phyloP scores from a whole-genome alignment of 1,140 invertebrate species.

The Stegodyphus mimosarum region DNA sequence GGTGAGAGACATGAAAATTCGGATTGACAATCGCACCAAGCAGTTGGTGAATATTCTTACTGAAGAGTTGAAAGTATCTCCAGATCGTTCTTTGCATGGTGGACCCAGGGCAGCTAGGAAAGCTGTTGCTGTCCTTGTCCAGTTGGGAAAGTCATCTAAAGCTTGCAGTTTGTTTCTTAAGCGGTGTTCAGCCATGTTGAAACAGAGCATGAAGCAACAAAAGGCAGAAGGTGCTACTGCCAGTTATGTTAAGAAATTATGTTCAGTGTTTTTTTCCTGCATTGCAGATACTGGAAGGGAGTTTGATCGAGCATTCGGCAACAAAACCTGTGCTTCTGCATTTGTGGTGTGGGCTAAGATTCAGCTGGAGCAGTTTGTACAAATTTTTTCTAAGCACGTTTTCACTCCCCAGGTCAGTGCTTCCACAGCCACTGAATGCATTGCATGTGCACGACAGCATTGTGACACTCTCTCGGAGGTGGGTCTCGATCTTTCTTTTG shows the following conservation, averaged over 20 bases:
- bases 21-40: conserved; percentile 81
- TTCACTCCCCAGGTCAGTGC: conserved; percentile 90
- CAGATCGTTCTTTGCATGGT: conserved; percentile 91
- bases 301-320: conserved; percentile 83
- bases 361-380: conserved; percentile 84
- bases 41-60: conserved; percentile 86
- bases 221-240: conserved; percentile 89
- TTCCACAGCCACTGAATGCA: conserved; percentile 86
- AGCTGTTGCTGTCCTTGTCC: conserved; percentile 87
- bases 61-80: conserved; percentile 86
- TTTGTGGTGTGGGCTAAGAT: conserved; percentile 91
- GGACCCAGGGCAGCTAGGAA: conserved; percentile 87
- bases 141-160: conserved; percentile 78
- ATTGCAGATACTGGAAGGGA: conserved; percentile 88
- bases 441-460: conserved; percentile 80
- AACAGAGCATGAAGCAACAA: conserved; percentile 84
- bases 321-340: conserved; percentile 72
- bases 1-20: conserved; percentile 63
- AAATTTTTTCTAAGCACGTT: conserved; percentile 88
- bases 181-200: conserved; percentile 84
- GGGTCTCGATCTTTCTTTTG: conserved; percentile 85
- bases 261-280: conserved; percentile 88
- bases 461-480: conserved; percentile 75
- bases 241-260: conserved; percentile 85
- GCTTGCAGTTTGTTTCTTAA: conserved; percentile 88